Evolutionary conservation across 2,797 vertebrate genomes (phyloP).

Genomic region (Huso huso): DNA sequence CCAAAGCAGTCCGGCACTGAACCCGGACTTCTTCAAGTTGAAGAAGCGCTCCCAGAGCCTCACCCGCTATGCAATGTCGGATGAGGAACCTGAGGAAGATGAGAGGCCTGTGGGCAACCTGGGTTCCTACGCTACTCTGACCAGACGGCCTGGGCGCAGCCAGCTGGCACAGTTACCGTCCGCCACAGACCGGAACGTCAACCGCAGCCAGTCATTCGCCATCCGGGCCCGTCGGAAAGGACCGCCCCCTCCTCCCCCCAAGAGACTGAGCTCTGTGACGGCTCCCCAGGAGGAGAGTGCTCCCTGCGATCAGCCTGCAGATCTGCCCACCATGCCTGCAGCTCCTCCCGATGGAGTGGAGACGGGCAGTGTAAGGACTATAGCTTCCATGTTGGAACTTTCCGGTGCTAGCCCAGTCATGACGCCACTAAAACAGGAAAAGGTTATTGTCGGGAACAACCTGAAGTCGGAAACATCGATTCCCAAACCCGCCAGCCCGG

Average conservation of each 20-base stretch:
- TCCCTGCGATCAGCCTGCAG: slow-evolving; percentile 22
- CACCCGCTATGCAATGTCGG: slow-evolving; percentile 52
- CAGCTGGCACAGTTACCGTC: slow-evolving; percentile 39
- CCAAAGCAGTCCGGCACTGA: slow-evolving; percentile 26
- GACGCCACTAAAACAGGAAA: slow-evolving; percentile 19
- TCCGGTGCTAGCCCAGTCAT: slow-evolving; percentile 24
- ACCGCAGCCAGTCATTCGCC: slow-evolving; percentile 85
- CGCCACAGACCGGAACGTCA: slow-evolving; percentile 52
- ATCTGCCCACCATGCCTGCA: not conserved
- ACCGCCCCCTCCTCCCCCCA: slow-evolving; percentile 85
- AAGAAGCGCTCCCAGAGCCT: slow-evolving; percentile 65
- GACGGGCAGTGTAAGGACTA: slow-evolving; percentile 48
- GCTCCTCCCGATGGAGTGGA: slow-evolving; percentile 27
- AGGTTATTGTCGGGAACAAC: slow-evolving; percentile 29
- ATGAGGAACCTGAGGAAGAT: slow-evolving; percentile 54
- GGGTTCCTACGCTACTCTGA: slow-evolving; percentile 82
- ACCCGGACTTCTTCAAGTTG: slow-evolving; percentile 27
- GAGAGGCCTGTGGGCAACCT: slow-evolving; percentile 41
- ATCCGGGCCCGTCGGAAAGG: slow-evolving; percentile 79
- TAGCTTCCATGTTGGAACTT: slow-evolving; percentile 52
- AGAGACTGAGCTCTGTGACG: slow-evolving; percentile 84
- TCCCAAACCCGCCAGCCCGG: slow-evolving; percentile 2
- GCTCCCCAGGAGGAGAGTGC: slow-evolving; percentile 15
- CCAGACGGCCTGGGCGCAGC: slow-evolving; percentile 68
- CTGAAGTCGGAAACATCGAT: not conserved